A percentile compares a stretch with the other conserved stretches of the same genome.
Evolutionary conservation across 2,113 vertebrate genomes (phyloP).

Genomic region (Panthera leo): DNA sequence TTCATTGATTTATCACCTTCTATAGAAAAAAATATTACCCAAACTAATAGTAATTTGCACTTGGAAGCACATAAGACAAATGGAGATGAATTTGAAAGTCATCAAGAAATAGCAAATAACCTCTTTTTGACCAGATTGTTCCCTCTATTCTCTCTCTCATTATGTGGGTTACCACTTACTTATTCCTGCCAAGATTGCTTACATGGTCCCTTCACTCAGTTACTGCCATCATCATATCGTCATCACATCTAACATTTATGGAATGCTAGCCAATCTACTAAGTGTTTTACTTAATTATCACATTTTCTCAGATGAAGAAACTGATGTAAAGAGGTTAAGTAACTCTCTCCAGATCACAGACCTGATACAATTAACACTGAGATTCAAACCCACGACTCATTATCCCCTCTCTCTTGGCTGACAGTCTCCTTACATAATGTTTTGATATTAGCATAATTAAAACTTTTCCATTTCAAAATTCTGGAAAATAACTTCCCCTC

Average conservation of each 20-base stretch:
- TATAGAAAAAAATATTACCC: background rate
- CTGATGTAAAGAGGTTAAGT: background rate
- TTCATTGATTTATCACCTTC: background rate
- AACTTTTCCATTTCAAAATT: background rate
- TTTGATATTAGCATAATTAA: background rate
- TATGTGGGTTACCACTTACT: background rate
- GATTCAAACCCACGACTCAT: background rate
- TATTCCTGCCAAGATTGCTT: background rate
- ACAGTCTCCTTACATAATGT: background rate
- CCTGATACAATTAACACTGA: background rate
- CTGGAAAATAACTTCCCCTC: background rate
- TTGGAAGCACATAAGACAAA: background rate
- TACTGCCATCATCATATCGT: background rate
- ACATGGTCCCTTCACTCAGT: background rate
- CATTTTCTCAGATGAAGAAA: background rate
- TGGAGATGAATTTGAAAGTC: background rate
- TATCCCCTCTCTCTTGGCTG: background rate
- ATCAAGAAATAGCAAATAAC: background rate
- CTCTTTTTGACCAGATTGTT: background rate
- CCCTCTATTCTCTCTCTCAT: background rate
- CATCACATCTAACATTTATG: background rate
- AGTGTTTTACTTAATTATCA: background rate
- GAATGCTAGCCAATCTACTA: background rate
- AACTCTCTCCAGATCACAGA: background rate
- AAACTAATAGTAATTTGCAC: background rate